phyloP scores from a whole-genome alignment of 1,140 invertebrate species.

The Augochlora pura region DNA sequence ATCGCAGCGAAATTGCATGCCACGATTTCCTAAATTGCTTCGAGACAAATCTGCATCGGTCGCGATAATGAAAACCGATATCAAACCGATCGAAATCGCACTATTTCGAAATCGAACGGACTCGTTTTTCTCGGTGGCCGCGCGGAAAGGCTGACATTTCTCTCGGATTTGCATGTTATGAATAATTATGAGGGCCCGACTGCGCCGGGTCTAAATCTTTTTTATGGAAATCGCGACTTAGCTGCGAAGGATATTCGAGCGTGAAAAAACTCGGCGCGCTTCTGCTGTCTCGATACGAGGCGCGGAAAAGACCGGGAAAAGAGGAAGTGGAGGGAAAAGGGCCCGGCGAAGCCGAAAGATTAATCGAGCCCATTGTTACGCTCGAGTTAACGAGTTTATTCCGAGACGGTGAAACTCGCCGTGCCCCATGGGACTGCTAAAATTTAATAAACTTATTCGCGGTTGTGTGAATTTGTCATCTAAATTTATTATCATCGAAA shows the following conservation, averaged over 20 bases:
- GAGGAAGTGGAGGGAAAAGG: slow-evolving; percentile 16
- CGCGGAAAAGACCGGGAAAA: background rate
- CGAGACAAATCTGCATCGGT: background rate
- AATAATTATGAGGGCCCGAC: slow-evolving; percentile 25
- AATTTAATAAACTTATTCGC: slow-evolving; percentile 46
- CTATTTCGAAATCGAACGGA: background rate
- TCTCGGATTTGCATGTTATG: slow-evolving; percentile 33
- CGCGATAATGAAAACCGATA: background rate
- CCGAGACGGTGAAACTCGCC: background rate
- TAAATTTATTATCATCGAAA: too few relatives aligned
- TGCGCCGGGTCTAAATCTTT: slow-evolving; percentile 25
- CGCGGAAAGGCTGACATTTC: slow-evolving; percentile 1
- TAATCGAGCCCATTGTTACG: slow-evolving; percentile 60
- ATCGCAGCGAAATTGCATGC: too few relatives aligned
- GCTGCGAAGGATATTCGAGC: slow-evolving; percentile 9
- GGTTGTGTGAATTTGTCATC: too few relatives aligned
- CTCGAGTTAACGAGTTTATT: slow-evolving; percentile 63
- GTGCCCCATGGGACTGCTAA: background rate
- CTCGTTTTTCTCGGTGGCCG: background rate
- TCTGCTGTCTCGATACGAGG: background rate
- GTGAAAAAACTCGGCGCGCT: background rate
- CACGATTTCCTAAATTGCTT: background rate
- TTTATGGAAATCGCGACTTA: slow-evolving; percentile 39
- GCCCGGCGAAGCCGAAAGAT: slow-evolving; percentile 30
- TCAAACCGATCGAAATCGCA: background rate